Conservation (phyloP, 2,888 invertebrate genomes). For the Phalera bucephala region DNA sequence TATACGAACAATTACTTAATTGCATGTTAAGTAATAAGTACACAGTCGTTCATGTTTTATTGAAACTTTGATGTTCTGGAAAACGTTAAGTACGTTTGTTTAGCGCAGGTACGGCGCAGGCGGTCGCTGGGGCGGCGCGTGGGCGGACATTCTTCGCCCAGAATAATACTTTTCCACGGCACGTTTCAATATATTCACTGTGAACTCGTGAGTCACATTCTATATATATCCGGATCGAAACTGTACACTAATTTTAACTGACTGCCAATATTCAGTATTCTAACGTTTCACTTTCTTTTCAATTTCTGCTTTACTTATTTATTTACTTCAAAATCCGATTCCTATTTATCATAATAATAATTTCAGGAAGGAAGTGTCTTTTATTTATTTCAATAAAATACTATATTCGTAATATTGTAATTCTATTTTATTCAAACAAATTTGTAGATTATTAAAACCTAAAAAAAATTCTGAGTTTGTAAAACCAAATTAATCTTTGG, state of each 20-base stretch:
- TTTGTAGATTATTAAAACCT: conserved; percentile 5
- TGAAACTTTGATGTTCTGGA: conserved; percentile 40
- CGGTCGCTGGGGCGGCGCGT: conserved; percentile 35
- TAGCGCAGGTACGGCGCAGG: conserved; percentile 30
- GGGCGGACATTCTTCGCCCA: conserved; percentile 66
- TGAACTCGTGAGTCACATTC: conserved; percentile 68
- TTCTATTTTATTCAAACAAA: neutral
- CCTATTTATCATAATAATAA: conserved; percentile 6
- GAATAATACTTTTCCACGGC: conserved; percentile 66
- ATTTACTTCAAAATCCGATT: no score
- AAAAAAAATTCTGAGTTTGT: no score
- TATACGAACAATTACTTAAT: no score
- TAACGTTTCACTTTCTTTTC: conserved; percentile 2
- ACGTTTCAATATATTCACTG: conserved; percentile 64
- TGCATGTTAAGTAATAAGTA: no score
- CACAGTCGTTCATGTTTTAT: no score
- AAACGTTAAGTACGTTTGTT: conserved; percentile 23
- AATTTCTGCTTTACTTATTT: no score
- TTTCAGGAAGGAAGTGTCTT: conserved; percentile 2
- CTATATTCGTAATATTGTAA: no score
- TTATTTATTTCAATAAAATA: conserved; percentile 2
- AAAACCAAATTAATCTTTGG: no score
- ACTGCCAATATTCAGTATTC: conserved; percentile 27
- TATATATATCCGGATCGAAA: conserved; percentile 68
- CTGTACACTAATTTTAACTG: conserved; percentile 59